Evolutionary conservation across 2,888 invertebrate genomes (phyloP).

Genomic region (Bombylius discolor): DNA sequence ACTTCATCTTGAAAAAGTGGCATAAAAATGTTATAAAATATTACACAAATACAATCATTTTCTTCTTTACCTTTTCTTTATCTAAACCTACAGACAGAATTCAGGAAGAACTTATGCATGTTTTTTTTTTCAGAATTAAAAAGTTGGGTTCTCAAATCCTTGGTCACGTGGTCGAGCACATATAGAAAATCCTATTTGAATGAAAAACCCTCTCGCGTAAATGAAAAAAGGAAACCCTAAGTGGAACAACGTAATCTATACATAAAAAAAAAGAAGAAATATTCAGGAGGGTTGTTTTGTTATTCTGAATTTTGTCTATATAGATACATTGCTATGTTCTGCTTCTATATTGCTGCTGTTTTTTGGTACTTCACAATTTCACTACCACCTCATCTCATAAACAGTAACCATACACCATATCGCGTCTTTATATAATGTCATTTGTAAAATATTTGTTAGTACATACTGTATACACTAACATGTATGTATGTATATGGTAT

Average conservation of each 20-base stretch:
- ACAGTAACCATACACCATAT: not conserved
- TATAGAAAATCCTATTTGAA: constrained; percentile 1
- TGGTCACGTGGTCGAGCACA: constrained; percentile 6
- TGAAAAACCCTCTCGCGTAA: not conserved
- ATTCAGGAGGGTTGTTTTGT: too few species aligned
- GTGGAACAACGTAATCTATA: constrained; percentile 8
- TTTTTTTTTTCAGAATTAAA: not conserved
- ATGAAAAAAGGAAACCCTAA: constrained; percentile 8
- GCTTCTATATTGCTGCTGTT: not conserved
- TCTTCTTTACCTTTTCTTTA: too few species aligned
- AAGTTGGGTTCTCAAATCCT: constrained; percentile 1
- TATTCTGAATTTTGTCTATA: too few species aligned
- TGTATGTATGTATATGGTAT: not conserved
- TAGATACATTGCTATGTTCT: not conserved
- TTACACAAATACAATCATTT: not conserved
- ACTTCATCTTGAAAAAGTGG: constrained; percentile 10
- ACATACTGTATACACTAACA: not conserved
- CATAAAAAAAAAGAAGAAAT: not conserved
- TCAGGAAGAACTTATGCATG: not conserved
- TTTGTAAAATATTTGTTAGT: too few species aligned
- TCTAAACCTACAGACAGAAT: not conserved
- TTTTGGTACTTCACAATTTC: not conserved
- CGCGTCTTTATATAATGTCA: too few species aligned
- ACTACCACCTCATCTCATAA: not conserved
- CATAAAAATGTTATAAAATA: constrained; percentile 10